Conservation (phyloP, 2,113 vertebrate genomes). For the Anoura caudifer region DNA sequence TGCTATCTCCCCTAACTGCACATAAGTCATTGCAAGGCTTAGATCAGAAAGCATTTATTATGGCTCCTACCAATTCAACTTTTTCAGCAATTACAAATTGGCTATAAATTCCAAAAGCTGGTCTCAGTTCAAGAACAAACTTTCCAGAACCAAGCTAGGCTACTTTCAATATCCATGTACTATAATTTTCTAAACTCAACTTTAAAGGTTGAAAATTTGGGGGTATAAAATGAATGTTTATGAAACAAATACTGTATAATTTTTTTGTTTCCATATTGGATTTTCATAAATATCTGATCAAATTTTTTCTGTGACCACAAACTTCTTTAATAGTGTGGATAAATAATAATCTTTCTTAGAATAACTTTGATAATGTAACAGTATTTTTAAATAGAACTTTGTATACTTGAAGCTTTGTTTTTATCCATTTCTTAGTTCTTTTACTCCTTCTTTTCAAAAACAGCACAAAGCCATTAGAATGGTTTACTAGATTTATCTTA, state of each 20-base stretch:
- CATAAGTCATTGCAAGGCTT: neutral
- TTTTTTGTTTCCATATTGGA: neutral
- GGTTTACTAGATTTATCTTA: constrained; percentile 48
- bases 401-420: neutral
- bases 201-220: neutral
- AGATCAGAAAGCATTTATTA: neutral
- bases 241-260: neutral
- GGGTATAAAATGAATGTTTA: neutral
- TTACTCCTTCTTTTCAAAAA: neutral
- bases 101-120: neutral
- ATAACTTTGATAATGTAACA: neutral
- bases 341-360: neutral
- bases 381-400: neutral
- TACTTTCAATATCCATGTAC: neutral
- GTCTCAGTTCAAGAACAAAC: neutral
- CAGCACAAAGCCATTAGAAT: constrained; percentile 30
- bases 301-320: neutral
- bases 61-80: neutral
- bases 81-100: constrained; percentile 5
- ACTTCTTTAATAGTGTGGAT: neutral
- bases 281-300: neutral
- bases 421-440: constrained; percentile 5
- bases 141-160: neutral
- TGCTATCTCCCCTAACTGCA: neutral
- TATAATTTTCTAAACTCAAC: constrained; percentile 14